Conservation (phyloP, 2,113 vertebrate species). For the Antigone vipio region DNA sequence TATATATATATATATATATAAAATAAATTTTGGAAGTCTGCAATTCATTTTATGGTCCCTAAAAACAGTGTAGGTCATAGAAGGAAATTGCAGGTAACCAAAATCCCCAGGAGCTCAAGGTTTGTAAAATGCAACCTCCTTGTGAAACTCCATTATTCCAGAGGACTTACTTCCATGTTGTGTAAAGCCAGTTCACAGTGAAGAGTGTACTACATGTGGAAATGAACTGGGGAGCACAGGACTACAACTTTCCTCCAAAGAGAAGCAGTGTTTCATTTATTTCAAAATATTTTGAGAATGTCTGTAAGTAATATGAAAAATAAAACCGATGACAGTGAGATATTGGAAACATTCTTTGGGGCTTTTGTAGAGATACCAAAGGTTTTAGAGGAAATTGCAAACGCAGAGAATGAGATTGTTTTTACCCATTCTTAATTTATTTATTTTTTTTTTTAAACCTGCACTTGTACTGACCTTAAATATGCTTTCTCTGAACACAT, state of each 20-base stretch:
- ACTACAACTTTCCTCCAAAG: background rate
- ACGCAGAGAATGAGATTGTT: background rate
- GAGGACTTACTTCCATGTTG: background rate
- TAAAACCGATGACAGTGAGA: background rate
- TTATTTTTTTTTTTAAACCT: background rate
- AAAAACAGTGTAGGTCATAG: background rate
- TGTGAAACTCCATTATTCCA: background rate
- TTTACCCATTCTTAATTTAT: background rate
- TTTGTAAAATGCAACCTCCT: background rate
- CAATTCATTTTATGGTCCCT: background rate
- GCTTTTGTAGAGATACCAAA: background rate
- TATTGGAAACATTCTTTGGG: background rate
- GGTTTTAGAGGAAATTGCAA: constrained; percentile 21
- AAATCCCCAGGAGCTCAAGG: background rate
- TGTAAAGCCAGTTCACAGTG: background rate
- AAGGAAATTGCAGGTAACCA: background rate
- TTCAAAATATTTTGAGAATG: constrained; percentile 7
- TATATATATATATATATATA: too few relatives aligned
- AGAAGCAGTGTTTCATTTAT: background rate
- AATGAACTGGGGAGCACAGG: background rate
- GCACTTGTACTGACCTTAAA: background rate
- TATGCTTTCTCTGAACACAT: background rate
- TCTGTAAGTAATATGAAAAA: constrained; percentile 7
- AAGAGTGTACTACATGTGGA: background rate
- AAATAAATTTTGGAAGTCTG: background rate